Conservation (phyloP, 2,113 vertebrate genomes). For the Diadophis punctatus region DNA sequence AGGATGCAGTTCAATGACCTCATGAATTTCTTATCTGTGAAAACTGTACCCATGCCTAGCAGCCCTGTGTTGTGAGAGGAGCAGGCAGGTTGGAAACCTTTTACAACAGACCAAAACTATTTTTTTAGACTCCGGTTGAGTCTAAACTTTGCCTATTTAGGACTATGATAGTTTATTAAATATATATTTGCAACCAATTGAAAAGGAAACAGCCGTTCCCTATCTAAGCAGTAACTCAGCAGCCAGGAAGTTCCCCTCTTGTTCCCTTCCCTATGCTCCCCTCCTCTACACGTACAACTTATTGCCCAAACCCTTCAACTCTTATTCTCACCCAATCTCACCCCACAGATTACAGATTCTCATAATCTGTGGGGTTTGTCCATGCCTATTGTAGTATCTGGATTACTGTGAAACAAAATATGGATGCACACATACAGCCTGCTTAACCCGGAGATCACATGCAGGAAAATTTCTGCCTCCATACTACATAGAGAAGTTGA, state of each 20-base stretch:
- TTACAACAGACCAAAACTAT: not conserved
- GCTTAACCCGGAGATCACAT: not conserved
- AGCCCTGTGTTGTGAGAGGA: not conserved
- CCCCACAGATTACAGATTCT: not conserved
- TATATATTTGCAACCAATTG: not conserved
- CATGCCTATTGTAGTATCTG: not conserved
- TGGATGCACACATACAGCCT: not conserved
- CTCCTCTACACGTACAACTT: not conserved
- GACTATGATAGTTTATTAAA: not conserved
- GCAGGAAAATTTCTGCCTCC: not conserved
- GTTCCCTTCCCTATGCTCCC: not conserved
- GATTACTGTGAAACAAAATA: not conserved
- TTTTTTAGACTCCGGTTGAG: not conserved
- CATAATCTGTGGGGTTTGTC: not conserved
- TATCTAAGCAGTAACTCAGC: not conserved
- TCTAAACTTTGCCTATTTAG: not conserved
- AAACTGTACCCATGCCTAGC: not conserved
- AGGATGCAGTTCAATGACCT: not conserved
- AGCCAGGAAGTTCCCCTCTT: not conserved
- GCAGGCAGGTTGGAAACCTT: not conserved
- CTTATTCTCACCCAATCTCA: not conserved
- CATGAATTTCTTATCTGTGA: not conserved
- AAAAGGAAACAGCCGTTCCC: not conserved
- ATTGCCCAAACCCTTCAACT: not conserved
- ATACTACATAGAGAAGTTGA: too few species aligned